Evolutionary conservation across 2,888 invertebrate species (phyloP).

Genomic region (Dyspetes luteomarginatus): DNA sequence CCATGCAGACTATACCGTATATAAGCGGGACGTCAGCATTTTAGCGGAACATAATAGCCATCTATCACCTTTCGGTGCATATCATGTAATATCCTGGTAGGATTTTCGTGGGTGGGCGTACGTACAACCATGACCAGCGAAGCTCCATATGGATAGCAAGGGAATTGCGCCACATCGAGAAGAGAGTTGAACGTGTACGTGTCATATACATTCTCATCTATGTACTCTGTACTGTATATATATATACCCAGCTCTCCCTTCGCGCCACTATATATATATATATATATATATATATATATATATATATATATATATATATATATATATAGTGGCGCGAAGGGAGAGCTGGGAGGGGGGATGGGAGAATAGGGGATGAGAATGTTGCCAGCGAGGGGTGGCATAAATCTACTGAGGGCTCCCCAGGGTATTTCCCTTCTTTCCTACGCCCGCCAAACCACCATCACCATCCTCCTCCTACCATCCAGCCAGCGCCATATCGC

Average conservation of each 20-base stretch:
- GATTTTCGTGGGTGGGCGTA: constrained; percentile 72
- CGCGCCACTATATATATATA: too few species aligned
- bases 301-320: too few species aligned
- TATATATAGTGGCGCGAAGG: too few species aligned
- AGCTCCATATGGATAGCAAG: constrained; percentile 49
- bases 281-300: too few species aligned
- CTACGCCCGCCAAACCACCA: constrained; percentile 50
- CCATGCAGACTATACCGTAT: constrained; percentile 29
- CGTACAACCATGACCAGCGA: constrained; percentile 56
- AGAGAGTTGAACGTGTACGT: constrained; percentile 51
- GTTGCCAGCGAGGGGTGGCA: constrained; percentile 78
- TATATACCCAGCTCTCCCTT: too few species aligned
- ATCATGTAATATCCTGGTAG: constrained; percentile 80
- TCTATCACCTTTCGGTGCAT: constrained; percentile 79
- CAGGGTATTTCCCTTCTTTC: constrained; percentile 79
- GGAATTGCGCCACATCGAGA: constrained; percentile 56
- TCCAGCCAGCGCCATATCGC: constrained; percentile 54
- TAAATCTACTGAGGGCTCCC: constrained; percentile 83
- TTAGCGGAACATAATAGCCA: constrained; percentile 80
- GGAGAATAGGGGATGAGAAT: constrained; percentile 66
- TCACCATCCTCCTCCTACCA: constrained; percentile 31
- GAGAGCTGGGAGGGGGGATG: too few species aligned
- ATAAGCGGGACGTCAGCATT: constrained; percentile 70
- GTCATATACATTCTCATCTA: constrained; percentile 52
- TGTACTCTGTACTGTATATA: constrained; percentile 51